Evolutionary conservation across 2,888 invertebrate genomes (phyloP).

Genomic region (Eupsilia transversa): DNA sequence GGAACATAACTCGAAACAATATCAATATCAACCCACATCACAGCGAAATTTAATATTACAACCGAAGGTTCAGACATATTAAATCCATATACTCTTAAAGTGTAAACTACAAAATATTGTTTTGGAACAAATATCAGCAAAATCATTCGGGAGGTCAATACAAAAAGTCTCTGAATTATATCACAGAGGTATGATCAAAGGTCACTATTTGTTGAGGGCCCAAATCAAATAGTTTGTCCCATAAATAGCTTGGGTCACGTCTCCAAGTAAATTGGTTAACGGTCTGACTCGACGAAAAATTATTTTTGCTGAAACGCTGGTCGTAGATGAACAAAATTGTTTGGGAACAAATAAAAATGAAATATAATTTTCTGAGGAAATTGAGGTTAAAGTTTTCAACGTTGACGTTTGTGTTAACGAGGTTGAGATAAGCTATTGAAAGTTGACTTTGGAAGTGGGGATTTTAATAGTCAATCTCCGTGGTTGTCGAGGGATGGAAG

Average conservation of each 20-base stretch:
- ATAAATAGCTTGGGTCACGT: constrained; percentile 71
- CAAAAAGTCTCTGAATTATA: constrained; percentile 66
- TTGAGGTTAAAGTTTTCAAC: constrained; percentile 59
- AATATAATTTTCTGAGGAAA: constrained; percentile 62
- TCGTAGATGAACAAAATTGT: constrained; percentile 64
- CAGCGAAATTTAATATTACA: constrained; percentile 38
- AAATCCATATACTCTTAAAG: constrained; percentile 26
- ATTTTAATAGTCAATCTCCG: constrained; percentile 56
- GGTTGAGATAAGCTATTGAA: constrained; percentile 51
- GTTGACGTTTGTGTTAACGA: constrained; percentile 62
- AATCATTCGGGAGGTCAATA: constrained; percentile 67
- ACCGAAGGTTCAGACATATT: constrained; percentile 29
- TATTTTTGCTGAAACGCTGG: constrained; percentile 65
- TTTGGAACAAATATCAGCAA: constrained; percentile 63
- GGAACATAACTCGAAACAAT: constrained; percentile 24
- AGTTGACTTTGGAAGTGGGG: constrained; percentile 38
- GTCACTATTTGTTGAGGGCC: constrained; percentile 66
- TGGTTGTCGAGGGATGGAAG: constrained; percentile 22
- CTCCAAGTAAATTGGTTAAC: constrained; percentile 70
- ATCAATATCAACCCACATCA: constrained; percentile 37
- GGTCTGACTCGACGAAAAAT: constrained; percentile 67
- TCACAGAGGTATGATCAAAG: constrained; percentile 67
- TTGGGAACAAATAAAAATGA: constrained; percentile 69
- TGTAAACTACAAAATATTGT: constrained; percentile 60
- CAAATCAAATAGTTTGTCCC: constrained; percentile 72